These are phyloP conservation scores for Trichopoda pennipes DNA, from an alignment of 2,888 invertebrate species.

Conservation along the genomic window DNA sequence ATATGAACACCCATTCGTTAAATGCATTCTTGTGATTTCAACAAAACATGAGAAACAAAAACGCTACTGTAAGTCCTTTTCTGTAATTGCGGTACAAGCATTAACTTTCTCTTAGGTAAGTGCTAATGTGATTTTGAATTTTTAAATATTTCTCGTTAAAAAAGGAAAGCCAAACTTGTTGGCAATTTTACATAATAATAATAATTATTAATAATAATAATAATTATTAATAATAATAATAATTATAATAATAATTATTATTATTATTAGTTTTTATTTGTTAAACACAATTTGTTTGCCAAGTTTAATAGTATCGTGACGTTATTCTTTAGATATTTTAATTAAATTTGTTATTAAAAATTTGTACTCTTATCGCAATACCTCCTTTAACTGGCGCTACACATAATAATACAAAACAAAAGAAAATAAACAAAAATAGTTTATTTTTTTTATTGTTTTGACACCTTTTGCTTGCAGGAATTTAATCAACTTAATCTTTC, in stretches of 20 bases:
- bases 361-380: slow-evolving; percentile 34
- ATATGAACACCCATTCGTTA: too few species aligned
- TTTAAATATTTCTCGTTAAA: not conserved
- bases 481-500: too few species aligned
- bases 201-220: not conserved
- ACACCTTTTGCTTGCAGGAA: not conserved
- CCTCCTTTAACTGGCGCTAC: slow-evolving; percentile 26
- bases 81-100: not conserved
- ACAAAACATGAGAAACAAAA: too few species aligned
- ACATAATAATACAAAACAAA: not conserved
- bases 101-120: slow-evolving; percentile 4
- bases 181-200: slow-evolving; percentile 27
- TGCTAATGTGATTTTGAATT: slow-evolving; percentile 41
- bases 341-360: slow-evolving; percentile 4
- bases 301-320: too few species aligned
- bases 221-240: not conserved
- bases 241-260: slow-evolving; percentile 7
- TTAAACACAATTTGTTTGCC: too few species aligned
- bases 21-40: too few species aligned
- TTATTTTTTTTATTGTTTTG: not conserved
- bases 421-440: not conserved
- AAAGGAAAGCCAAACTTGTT: not conserved
- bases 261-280: not conserved
- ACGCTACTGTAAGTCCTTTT: slow-evolving; percentile 4
- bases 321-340: not conserved